Evolutionary conservation across 1,140 invertebrate genomes (phyloP), one percentile per base, ranked within the genome.

Genomic region (Carposina sasakii): DNA sequence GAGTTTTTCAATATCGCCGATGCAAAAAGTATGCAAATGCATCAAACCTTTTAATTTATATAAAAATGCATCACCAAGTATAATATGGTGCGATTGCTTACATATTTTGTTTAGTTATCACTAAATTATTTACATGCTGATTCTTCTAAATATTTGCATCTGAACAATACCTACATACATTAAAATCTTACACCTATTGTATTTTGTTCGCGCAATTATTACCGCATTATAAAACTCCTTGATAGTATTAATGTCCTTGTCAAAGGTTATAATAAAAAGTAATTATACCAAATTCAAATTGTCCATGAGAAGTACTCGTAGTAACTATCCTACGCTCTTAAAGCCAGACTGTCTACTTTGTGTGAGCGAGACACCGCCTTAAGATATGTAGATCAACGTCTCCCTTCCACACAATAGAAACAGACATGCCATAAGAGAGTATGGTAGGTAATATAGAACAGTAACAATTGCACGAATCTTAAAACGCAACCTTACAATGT

Each of bases 111-210:
- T 63, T 63, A 57, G 59, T 62, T 71, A 39, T 19, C 17, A 68
- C 71, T 79, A 79, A 72, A 62, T 71, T 71, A 82, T 78, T 74
- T 79, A 82, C 78, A 82, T 71, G 69, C 61, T 75, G 72, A 72
- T 79, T 73, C 75, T 82, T 78, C 78, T 78, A 82, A 82, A 82
- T 79, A 82, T 82, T 76, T 79, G 74, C 78, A 82, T 82, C 78
- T 82, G 78, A 82, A 82, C 78, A 82, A 82, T 78, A 82, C n/a
- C n/a, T n/a, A n/a, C 72, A 71, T 71, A 71, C 74, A 75, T 75
- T 79, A 78, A 78, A 79, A 79, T 72, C 76, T 79, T 79, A 82
- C 43, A 41, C 42, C 67, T 76, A 76, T 51, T 54, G 64, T 73
- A 69, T 69, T 66, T 65, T 71, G 74, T 82, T n/a, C n/a, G n/a